Conservation (phyloP, 1,140 invertebrate genomes). For the Leptinotarsa texana region DNA sequence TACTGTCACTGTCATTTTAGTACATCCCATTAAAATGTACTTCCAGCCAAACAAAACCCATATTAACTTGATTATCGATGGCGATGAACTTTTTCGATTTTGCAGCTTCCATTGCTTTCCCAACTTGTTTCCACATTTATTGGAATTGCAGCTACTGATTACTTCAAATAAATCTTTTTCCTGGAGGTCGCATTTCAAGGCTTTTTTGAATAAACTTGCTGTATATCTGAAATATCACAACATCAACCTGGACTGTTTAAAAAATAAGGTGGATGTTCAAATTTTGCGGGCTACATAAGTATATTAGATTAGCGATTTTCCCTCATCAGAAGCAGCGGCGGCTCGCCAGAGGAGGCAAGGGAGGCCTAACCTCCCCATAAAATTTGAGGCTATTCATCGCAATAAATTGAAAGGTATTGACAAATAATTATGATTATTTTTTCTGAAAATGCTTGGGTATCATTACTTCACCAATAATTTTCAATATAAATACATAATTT, state of each 20-base stretch:
- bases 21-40: slow-evolving; percentile 37
- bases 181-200: slow-evolving; percentile 39
- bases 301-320: no score
- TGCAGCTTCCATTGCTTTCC: slow-evolving; percentile 46
- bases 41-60: slow-evolving; percentile 37
- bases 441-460: no score
- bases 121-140: slow-evolving; percentile 41
- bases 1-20: slow-evolving; percentile 32
- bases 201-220: slow-evolving; percentile 41
- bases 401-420: no score
- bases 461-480: no score
- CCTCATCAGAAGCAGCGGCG: no score
- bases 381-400: no score
- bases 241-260: no score
- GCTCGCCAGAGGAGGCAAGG: no score
- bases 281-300: neutral
- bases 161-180: slow-evolving; percentile 48
- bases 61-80: slow-evolving; percentile 37
- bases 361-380: no score
- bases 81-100: slow-evolving; percentile 31
- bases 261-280: neutral
- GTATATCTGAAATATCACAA: slow-evolving; percentile 39
- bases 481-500: no score
- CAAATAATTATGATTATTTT: no score
- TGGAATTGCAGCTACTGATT: slow-evolving; percentile 37